Percentiles rank a stretch among this genome's conserved stretches.
Conservation (phyloP, 2,113 vertebrate genomes). For the Mus spicilegus region DNA sequence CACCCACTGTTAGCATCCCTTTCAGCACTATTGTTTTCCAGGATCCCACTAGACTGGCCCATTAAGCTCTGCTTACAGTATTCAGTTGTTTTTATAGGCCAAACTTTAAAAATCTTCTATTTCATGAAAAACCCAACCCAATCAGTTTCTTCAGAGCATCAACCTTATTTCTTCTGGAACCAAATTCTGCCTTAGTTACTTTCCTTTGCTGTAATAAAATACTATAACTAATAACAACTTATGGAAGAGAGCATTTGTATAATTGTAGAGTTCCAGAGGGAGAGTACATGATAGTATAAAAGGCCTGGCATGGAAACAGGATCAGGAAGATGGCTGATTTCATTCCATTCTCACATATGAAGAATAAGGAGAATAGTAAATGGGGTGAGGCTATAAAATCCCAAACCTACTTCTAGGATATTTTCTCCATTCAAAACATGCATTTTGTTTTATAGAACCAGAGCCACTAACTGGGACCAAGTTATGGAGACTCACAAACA, state of each 20-base stretch:
- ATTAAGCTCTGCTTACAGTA: not conserved
- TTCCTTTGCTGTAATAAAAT: not conserved
- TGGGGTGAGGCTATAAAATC: not conserved
- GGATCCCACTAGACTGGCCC: not conserved
- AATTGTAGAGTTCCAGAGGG: not conserved
- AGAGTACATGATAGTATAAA: not conserved
- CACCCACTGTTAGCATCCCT: not conserved
- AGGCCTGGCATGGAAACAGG: not conserved
- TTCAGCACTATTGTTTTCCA: not conserved
- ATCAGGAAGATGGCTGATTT: not conserved
- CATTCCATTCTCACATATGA: not conserved
- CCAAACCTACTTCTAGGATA: too few species aligned
- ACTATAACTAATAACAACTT: not conserved
- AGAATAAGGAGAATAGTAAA: not conserved
- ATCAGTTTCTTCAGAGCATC: not conserved
- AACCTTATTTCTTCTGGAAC: not conserved
- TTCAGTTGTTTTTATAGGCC: not conserved
- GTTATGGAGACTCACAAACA: not conserved
- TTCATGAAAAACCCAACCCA: not conserved
- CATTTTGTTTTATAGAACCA: too few species aligned
- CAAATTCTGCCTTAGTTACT: not conserved
- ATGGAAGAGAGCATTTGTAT: not conserved
- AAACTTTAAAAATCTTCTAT: not conserved
- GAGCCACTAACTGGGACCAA: not conserved
- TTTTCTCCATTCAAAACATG: too few species aligned